Conservation (phyloP, 1,140 invertebrate genomes). For the Phenacoccus solenopsis region DNA sequence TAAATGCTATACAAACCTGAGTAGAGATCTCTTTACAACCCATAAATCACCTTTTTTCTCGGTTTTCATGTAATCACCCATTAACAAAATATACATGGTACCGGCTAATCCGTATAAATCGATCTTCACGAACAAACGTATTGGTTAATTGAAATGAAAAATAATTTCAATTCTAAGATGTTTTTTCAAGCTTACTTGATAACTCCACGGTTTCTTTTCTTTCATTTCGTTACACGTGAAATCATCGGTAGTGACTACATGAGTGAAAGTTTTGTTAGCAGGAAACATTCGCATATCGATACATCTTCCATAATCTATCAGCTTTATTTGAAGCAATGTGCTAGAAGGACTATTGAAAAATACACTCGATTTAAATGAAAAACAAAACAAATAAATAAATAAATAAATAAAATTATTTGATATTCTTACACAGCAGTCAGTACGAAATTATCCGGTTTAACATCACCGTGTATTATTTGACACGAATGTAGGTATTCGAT, state of each 20-base stretch:
- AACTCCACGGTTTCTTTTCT: slow-evolving; percentile 76
- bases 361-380: background rate
- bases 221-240: slow-evolving; percentile 80
- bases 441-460: slow-evolving; percentile 95
- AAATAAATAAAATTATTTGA: background rate
- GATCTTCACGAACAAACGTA: too few species aligned
- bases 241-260: slow-evolving; percentile 54
- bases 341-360: background rate
- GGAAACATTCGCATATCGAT: slow-evolving; percentile 82
- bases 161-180: too few species aligned
- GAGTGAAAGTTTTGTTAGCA: slow-evolving; percentile 60
- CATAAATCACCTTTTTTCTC: slow-evolving; percentile 48
- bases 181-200: slow-evolving; percentile 57
- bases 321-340: slow-evolving; percentile 42
- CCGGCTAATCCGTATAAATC: slow-evolving; percentile 79
- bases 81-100: slow-evolving; percentile 70
- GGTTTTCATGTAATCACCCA: slow-evolving; percentile 78
- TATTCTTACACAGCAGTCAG: slow-evolving; percentile 53
- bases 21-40: slow-evolving; percentile 51
- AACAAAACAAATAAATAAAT: too few species aligned
- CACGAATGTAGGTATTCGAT: slow-evolving; percentile 78
- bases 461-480: slow-evolving; percentile 88
- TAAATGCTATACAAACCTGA: slow-evolving; percentile 36
- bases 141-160: slow-evolving; percentile 13
- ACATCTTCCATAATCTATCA: slow-evolving; percentile 77